Base-by-base conservation (phyloP, 2,113 vertebrate genomes). In the Dissostichus mawsoni region DNA sequence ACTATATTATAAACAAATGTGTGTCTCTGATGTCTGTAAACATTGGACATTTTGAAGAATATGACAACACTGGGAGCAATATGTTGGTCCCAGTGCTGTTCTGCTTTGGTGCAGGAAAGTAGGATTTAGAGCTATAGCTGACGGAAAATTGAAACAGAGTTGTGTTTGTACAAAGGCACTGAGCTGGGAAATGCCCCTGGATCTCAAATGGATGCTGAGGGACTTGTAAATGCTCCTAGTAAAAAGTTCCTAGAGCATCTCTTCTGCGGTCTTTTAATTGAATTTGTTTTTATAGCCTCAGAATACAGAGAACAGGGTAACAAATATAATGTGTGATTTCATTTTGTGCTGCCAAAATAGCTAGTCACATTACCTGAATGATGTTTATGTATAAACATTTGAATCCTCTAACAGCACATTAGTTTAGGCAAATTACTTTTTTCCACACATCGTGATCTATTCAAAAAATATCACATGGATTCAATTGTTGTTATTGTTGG, bases 51-150 rank as follows among this genome's bases (percentile, higher is more conserved):
- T 41, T 20, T 57, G 61, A 70, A 11, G n/a, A 47, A 61, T 12
- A 71, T 8, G 5, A 48, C 36, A 68, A 41, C 71, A 58, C 29
- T 3, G 2, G 20, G 66, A 63, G 47, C n/a, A 57, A 23, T 75
- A 12, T 69, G 76, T 76, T 41, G 57, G 63, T 69, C 18, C 64
- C 23, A 66, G 50, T 56, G 18, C 14, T 44, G 20, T 23, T 71
- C 25, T 52, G 20, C 65, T 51, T 59, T n/a, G 16, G 25, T 29
- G 59, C 33, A 78, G 50, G 64, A 52, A 62, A 58, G 56, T 57
- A 13, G 18, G 50, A 80, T 87, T 82, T 79, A 74, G 20, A 36
- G 56, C 44, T n/a, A 29, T 29, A 7, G 41, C 71, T 76, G 64
- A 72, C 64, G 74, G 62, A 80, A 67, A 70, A 23, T 66, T 76